A percentile compares a stretch with the other conserved stretches of the same genome.
Conservation (phyloP, 2,113 vertebrate species). For the Baryphthengus martii region DNA sequence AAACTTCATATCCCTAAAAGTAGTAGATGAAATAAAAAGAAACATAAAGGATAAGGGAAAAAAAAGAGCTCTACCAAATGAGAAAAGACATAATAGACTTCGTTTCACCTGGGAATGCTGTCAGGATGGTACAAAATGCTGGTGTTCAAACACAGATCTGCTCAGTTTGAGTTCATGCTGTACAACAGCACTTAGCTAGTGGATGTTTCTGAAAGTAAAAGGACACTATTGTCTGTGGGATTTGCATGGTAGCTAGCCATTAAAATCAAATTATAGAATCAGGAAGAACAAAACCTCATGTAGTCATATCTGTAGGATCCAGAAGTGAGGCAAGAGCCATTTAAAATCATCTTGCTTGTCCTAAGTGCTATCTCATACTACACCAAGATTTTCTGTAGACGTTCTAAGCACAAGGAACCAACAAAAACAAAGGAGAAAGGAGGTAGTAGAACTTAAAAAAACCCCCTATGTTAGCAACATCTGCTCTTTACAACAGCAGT, state of each 20-base stretch:
- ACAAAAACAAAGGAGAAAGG: not conserved
- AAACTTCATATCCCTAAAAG: not conserved
- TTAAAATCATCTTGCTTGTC: not conserved
- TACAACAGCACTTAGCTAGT: not conserved
- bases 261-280: constrained; percentile 44
- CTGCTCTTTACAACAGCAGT: not conserved
- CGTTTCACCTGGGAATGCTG: not conserved
- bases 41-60: not conserved
- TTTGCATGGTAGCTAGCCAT: constrained; percentile 30
- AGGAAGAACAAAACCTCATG: not conserved
- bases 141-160: not conserved
- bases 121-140: not conserved
- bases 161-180: not conserved
- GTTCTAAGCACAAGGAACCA: not conserved
- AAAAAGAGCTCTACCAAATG: not conserved
- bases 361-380: constrained; percentile 14
- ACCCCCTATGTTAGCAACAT: not conserved
- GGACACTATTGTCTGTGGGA: not conserved
- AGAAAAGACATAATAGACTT: not conserved
- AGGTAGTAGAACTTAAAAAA: not conserved
- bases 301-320: constrained; percentile 9
- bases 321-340: not conserved
- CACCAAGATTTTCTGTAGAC: not conserved
- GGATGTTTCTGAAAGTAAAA: constrained; percentile 39
- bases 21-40: not conserved